Percentiles rank a stretch among this genome's conserved stretches.
These are phyloP conservation scores for Drosophila grimshawi DNA, from an alignment of 1,140 invertebrate species.

Conservation along the genomic window DNA sequence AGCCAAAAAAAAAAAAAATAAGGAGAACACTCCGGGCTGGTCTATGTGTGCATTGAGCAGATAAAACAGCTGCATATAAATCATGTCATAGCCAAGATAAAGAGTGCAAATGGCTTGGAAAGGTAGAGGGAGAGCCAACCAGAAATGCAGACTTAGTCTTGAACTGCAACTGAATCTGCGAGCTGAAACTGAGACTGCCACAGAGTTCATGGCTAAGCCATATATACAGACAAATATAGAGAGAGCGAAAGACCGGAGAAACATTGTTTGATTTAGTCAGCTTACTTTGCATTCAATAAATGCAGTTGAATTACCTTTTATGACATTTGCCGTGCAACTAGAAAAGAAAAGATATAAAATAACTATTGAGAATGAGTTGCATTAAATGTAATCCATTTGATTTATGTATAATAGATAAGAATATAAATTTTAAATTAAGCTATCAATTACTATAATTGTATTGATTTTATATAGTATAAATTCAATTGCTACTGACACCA, in stretches of 20 bases:
- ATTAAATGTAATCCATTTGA: background rate
- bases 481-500: too few relatives aligned
- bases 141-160: slow-evolving; percentile 26
- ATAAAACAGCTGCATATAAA: slow-evolving; percentile 78
- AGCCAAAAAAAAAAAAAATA: slow-evolving; percentile 10
- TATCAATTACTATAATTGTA: too few relatives aligned
- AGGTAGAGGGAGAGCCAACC: slow-evolving; percentile 5
- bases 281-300: slow-evolving; percentile 36
- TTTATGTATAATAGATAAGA: too few relatives aligned
- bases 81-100: slow-evolving; percentile 77
- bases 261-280: slow-evolving; percentile 52
- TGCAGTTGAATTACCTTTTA: slow-evolving; percentile 64
- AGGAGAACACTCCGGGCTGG: background rate
- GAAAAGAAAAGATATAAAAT: too few relatives aligned
- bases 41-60: slow-evolving; percentile 52
- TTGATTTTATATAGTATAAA: too few relatives aligned
- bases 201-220: slow-evolving; percentile 15
- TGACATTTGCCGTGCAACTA: background rate
- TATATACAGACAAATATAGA: too few relatives aligned
- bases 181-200: background rate
- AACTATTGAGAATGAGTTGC: too few relatives aligned
- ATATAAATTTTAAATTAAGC: too few relatives aligned
- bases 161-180: slow-evolving; percentile 9
- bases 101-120: slow-evolving; percentile 65
- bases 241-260: background rate